phyloP scores from a whole-genome alignment of 2,797 vertebrate species.

The Erpetoichthys calabaricus region DNA sequence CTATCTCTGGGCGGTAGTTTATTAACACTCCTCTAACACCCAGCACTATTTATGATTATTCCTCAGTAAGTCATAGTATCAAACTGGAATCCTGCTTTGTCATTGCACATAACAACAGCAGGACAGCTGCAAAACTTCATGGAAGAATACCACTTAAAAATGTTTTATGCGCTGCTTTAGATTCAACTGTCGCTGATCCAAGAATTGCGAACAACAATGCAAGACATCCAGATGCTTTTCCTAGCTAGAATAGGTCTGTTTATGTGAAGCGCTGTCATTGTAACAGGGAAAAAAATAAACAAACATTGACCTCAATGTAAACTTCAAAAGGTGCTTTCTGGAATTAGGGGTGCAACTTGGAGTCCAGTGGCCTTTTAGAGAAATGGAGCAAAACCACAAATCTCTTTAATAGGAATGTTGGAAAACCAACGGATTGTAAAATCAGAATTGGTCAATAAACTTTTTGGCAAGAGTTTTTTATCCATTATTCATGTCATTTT shows the following conservation, averaged over 20 bases:
- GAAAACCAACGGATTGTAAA: constrained; percentile 46
- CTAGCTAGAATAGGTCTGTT: constrained; percentile 68
- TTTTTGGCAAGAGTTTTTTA: constrained; percentile 51
- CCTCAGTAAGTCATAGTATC: no score
- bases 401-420: constrained; percentile 47
- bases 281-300: constrained; percentile 73
- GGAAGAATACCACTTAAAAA: constrained; percentile 68
- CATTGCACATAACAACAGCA: background rate
- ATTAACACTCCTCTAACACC: no score
- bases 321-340: constrained; percentile 66
- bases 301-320: constrained; percentile 68
- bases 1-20: no score
- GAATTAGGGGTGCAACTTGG: constrained; percentile 44
- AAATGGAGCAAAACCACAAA: constrained; percentile 51
- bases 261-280: constrained; percentile 68
- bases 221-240: constrained; percentile 78
- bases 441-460: constrained; percentile 48
- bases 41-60: no score
- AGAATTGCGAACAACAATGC: constrained; percentile 71
- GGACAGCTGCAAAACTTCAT: constrained; percentile 68
- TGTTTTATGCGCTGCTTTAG: constrained; percentile 64
- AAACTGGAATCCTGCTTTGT: no score
- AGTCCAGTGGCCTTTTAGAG: constrained; percentile 50
- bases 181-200: constrained; percentile 68
- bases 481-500: constrained; percentile 57